phyloP scores from a whole-genome alignment of 2,888 invertebrate genomes.

The Spicauda simplicius region DNA sequence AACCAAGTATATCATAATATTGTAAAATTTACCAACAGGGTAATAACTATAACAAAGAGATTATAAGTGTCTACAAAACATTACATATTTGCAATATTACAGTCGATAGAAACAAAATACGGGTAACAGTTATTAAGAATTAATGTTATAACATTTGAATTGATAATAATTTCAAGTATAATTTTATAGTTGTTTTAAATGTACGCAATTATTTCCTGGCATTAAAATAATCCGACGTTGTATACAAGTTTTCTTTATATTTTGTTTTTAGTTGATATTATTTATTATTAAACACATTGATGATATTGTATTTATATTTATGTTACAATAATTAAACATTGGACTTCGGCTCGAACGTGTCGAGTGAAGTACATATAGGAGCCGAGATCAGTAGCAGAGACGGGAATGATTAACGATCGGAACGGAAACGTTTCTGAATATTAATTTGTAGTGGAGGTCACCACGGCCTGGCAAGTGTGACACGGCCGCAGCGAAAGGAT shows the following conservation, averaged over 20 bases:
- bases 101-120: no score
- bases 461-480: slow-evolving; percentile 79
- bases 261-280: neutral
- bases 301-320: slow-evolving; percentile 7
- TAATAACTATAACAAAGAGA: no score
- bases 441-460: slow-evolving; percentile 84
- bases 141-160: no score
- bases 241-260: neutral
- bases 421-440: slow-evolving; percentile 82
- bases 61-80: no score
- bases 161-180: no score
- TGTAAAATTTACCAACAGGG: no score
- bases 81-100: no score
- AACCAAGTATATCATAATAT: no score
- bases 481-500: slow-evolving; percentile 81
- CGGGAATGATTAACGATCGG: slow-evolving; percentile 79
- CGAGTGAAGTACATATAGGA: slow-evolving; percentile 39
- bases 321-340: slow-evolving; percentile 36
- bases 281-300: neutral
- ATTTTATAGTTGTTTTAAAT: no score
- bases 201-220: no score
- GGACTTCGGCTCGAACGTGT: slow-evolving; percentile 38
- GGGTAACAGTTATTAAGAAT: no score
- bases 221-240: no score
- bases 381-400: slow-evolving; percentile 65